Base-by-base conservation (phyloP, 64 coral and sea anemone genomes). In the Actinia tenebrosa region DNA sequence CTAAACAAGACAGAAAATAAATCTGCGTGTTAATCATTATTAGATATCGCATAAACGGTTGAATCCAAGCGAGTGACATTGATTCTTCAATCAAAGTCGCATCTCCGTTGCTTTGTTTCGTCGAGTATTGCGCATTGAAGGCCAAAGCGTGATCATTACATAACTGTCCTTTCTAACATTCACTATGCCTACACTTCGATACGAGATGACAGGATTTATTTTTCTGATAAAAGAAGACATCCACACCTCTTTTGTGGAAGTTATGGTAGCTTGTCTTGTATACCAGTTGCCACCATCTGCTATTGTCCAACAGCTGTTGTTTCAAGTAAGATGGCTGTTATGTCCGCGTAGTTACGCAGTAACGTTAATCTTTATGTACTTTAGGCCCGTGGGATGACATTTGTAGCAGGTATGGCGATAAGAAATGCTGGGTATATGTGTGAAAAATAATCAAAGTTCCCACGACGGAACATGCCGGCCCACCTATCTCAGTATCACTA, bases 341-440 rank as follows among this genome's bases (percentile, higher is more conserved):
- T 75, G 7, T 20, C 69, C 69, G 13, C 69, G 11, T 75, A 75
- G 69, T 25, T 75, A 75, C 69, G 27, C 69, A 75, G 69, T 75
- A 27, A 75, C 15, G 69, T 75, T 75, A 75, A 75, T 75, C 23
- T 75, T 75, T 75, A 75, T 75, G 69, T 75, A 75, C 25, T 42
- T 75, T 30, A 27, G 23, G 69, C 69, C 8, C 42, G 69, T 14
- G 26, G 10, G 69, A 75, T 75, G 69, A 75, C 69, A 75, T 42
- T 42, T 42, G 27, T 18, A 75, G 22, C 69, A 42, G 69, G 69
- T 75, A 75, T 75, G 11, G 9, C 69, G 26, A 75, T 10, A 26
- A 42, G 27, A 75, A 75, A 30, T 27, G 13, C 25, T 75, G 69
- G 11, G 10, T 58, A n/a, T 75, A 13, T 42, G n/a, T 71, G 20